A percentile compares a stretch with the other conserved stretches of the same genome.
These are phyloP conservation scores for Drosophila lutescens DNA, from an alignment of 2,888 invertebrate species.

Conservation along the genomic window DNA sequence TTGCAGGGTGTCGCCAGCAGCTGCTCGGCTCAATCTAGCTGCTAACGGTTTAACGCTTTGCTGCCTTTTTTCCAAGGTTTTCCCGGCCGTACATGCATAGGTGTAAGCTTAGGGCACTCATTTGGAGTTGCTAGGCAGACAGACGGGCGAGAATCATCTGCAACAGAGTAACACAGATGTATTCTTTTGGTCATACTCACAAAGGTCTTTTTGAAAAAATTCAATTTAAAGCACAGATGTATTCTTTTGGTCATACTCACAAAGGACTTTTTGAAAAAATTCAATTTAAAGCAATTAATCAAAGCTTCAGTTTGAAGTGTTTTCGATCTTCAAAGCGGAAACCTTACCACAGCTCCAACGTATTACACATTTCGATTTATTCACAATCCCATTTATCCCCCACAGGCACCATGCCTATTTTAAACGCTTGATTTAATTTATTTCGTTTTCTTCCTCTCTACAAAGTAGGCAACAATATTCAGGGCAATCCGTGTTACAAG, in stretches of 20 bases:
- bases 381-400: background rate
- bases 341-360: background rate
- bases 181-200: background rate
- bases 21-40: conserved; percentile 66
- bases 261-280: background rate
- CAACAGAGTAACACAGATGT: conserved; percentile 5
- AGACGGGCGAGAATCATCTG: conserved; percentile 26
- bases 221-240: conserved; percentile 10
- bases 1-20: conserved; percentile 73
- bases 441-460: conserved; percentile 15
- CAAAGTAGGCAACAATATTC: conserved; percentile 38
- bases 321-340: conserved; percentile 3
- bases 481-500: conserved; percentile 41
- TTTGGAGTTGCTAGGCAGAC: conserved; percentile 57
- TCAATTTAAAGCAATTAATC: conserved; percentile 16
- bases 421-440: conserved; percentile 17
- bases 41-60: conserved; percentile 71
- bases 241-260: background rate
- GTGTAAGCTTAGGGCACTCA: conserved; percentile 51
- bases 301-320: background rate
- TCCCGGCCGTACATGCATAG: background rate
- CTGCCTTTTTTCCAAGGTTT: conserved; percentile 32
- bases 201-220: background rate
- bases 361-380: conserved; percentile 22
- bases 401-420: conserved; percentile 4